phyloP scores from a whole-genome alignment of 2,113 vertebrate species.

The Emydocephalus ijimae region DNA sequence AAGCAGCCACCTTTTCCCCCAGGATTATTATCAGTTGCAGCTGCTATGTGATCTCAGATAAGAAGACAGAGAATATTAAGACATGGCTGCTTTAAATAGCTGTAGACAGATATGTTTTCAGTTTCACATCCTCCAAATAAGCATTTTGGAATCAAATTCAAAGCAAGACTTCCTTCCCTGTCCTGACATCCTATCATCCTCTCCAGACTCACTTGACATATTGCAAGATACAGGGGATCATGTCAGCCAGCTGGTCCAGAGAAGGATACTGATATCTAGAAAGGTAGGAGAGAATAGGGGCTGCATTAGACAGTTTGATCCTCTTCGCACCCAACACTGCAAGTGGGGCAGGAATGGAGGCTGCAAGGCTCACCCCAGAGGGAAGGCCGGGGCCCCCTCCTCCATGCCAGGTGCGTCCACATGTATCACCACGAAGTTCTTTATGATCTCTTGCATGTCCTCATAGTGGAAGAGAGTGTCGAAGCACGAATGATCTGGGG shows the following conservation, averaged over 20 bases:
- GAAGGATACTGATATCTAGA: conserved; percentile 85
- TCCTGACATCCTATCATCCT: background rate
- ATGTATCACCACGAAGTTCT: conserved; percentile 88
- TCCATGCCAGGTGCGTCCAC: conserved; percentile 87
- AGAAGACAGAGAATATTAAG: background rate
- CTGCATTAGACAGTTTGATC: background rate
- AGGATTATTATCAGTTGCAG: background rate
- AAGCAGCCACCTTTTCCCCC: background rate
- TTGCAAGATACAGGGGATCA: conserved; percentile 85
- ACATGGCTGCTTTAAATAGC: background rate
- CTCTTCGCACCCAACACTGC: background rate
- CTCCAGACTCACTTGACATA: conserved; percentile 82
- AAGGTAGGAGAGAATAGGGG: background rate
- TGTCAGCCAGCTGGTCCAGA: conserved; percentile 87
- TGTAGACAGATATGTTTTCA: background rate
- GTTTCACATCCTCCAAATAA: background rate
- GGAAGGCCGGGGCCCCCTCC: conserved; percentile 79
- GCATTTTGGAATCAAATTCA: background rate
- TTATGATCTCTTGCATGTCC: conserved; percentile 92
- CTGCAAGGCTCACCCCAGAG: conserved; percentile 70
- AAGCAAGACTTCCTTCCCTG: background rate
- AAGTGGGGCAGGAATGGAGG: background rate
- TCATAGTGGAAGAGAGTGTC: conserved; percentile 82
- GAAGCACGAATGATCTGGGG: conserved; percentile 87
- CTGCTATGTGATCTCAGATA: background rate